phyloP scores from a whole-genome alignment of 1,140 invertebrate species.

The Ectropis grisescens region DNA sequence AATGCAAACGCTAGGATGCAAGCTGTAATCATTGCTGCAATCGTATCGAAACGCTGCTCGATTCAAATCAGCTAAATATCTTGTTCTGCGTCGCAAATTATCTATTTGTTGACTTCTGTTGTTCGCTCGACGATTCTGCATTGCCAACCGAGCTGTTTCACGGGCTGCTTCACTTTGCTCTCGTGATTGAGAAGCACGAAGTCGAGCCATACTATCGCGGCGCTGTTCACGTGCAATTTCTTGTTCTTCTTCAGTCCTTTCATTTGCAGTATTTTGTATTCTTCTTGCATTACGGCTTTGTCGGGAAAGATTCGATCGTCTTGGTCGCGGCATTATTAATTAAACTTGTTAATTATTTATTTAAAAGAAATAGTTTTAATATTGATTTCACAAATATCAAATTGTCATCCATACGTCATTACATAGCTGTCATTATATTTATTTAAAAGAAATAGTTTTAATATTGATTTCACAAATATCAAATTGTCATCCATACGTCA shows the following conservation, averaged over 20 bases:
- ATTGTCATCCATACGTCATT: no score
- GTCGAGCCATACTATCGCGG: slow-evolving; percentile 27
- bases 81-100: slow-evolving; percentile 36
- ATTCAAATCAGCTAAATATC: slow-evolving; percentile 28
- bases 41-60: slow-evolving; percentile 27
- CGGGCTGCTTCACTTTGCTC: slow-evolving; percentile 41
- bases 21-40: slow-evolving; percentile 38
- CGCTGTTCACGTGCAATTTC: slow-evolving; percentile 21
- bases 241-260: no score
- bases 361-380: no score
- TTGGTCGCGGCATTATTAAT: no score
- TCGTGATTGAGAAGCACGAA: slow-evolving; percentile 27
- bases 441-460: no score
- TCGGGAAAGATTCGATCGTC: slow-evolving; percentile 4
- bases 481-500: no score
- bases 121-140: slow-evolving; percentile 23
- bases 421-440: no score
- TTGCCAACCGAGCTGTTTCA: slow-evolving; percentile 37
- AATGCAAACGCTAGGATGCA: slow-evolving; percentile 23
- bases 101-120: slow-evolving; percentile 27
- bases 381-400: no score
- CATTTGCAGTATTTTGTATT: background rate
- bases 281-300: background rate
- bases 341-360: no score
- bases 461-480: no score